Evolutionary conservation across 2,888 invertebrate species (phyloP), one percentile per base, ranked within the genome.

Genomic region (Vannuccia rotundouncinata): DNA sequence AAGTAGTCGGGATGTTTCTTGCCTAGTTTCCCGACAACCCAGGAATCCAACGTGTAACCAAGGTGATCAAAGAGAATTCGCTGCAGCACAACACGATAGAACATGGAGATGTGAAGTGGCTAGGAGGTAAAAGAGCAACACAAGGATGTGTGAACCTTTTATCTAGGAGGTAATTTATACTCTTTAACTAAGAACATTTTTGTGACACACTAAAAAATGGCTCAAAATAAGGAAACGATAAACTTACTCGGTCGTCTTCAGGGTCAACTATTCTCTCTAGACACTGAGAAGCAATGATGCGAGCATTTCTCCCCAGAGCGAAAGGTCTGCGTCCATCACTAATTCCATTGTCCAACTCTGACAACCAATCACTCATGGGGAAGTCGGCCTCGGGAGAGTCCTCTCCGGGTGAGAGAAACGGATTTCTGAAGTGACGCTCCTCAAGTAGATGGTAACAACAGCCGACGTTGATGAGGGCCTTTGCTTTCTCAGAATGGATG

Each of bases 241-340:
- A n/a, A 45, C 45, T 45, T 5, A 29, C 29, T 1, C 75, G 0
- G 13, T 75, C 29, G 5, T 82, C 78, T 10, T 78, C 75, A 1
- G 78, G 29, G 28, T 66, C 79, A 27, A 82, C 80, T 66, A 92
- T 91, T 82, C 94, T 89, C 82, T 93, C 92, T n/a, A 93, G 89
- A 0, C 93, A 92, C 86, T 95, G 95, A 0, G 93, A 92, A 0
- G 94, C 93, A 59, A 95, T 87, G 93, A 95, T 95, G 82, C 94
- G 90, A 0, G 93, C 93, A 86, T 93, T 93, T 75, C 92, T 90
- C 0, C 93, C 92, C 13, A 94, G 85, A 60, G 83, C 84, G 82
- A 90, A 88, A 60, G 89, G 73, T 80, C 78, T 17, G 5, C 45
- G 5, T 17, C 45, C 45, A 10, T 5, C 17, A 10, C 45, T 17